Percentiles rank a stretch among this genome's conserved stretches.
Conservation (phyloP, 2,888 invertebrate species). For the Cosmia pyralina region DNA sequence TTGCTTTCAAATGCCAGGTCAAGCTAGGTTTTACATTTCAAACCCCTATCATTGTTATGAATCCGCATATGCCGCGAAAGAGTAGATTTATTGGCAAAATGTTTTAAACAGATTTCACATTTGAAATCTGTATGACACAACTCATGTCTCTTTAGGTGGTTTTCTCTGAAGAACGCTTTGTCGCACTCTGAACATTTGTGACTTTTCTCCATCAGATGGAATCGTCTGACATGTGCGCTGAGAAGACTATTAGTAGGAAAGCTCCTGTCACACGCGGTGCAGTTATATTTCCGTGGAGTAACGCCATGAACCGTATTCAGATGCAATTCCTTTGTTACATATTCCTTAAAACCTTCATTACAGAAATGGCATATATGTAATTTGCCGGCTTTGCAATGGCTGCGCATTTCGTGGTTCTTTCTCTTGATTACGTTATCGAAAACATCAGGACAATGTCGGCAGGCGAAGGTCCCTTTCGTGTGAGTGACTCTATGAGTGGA, state of each 20-base stretch:
- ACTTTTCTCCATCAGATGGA: slow-evolving; percentile 70
- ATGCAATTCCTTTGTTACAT: slow-evolving; percentile 67
- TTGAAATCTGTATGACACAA: slow-evolving; percentile 82
- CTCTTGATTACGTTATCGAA: slow-evolving; percentile 81
- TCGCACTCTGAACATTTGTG: slow-evolving; percentile 66
- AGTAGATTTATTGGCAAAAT: slow-evolving; percentile 72
- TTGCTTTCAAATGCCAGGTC: slow-evolving; percentile 67
- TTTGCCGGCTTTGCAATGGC: slow-evolving; percentile 65
- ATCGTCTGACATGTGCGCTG: slow-evolving; percentile 45
- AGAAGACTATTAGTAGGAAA: slow-evolving; percentile 38
- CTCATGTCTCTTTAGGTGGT: slow-evolving; percentile 77
- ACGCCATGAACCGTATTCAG: slow-evolving; percentile 54
- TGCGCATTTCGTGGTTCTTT: slow-evolving; percentile 80
- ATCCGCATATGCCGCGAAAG: slow-evolving; percentile 77
- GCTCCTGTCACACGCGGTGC: slow-evolving; percentile 49
- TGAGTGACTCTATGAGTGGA: slow-evolving; percentile 71
- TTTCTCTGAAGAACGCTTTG: slow-evolving; percentile 62
- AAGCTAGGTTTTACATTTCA: slow-evolving; percentile 68
- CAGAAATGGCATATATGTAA: slow-evolving; percentile 71
- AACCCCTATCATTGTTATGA: slow-evolving; percentile 70
- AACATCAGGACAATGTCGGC: slow-evolving; percentile 78
- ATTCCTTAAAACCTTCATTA: slow-evolving; percentile 68
- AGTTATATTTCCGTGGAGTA: slow-evolving; percentile 27
- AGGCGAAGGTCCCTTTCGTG: slow-evolving; percentile 71
- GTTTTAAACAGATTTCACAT: slow-evolving; percentile 77